Evolutionary conservation across 2,888 invertebrate species (phyloP).

Genomic region (Cheilosia vulpina): DNA sequence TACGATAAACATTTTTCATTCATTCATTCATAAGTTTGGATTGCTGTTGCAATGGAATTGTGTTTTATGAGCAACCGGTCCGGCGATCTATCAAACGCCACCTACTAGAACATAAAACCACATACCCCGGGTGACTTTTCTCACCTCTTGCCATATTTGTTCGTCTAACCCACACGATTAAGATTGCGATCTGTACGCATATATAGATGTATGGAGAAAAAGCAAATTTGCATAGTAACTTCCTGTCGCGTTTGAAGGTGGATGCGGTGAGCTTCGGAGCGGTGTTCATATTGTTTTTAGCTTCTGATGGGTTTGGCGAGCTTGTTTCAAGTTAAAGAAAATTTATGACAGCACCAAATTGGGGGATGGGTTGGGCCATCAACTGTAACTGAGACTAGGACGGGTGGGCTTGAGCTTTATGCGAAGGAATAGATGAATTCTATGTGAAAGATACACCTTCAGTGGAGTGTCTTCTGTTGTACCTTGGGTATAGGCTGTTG

Average conservation of each 20-base stretch:
- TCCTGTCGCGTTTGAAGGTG: conserved; percentile 43
- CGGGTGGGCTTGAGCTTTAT: background rate
- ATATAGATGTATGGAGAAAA: background rate
- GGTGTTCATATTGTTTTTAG: conserved; percentile 16
- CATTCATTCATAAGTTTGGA: conserved; percentile 51
- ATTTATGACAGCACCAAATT: conserved; percentile 4
- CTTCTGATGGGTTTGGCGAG: conserved; percentile 36
- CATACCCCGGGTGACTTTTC: conserved; percentile 55
- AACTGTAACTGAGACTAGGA: background rate
- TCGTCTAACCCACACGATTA: conserved; percentile 51
- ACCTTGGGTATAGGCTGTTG: too few relatives aligned
- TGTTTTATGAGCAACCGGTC: conserved; percentile 16
- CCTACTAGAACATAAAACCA: conserved; percentile 35
- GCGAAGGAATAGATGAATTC: background rate
- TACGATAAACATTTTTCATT: conserved; percentile 4
- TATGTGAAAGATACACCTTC: background rate
- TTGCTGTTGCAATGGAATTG: background rate
- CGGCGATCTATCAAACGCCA: conserved; percentile 22
- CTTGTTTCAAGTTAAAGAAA: conserved; percentile 16
- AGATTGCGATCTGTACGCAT: background rate
- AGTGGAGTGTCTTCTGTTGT: background rate
- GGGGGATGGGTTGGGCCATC: conserved; percentile 10
- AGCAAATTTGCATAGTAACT: conserved; percentile 58
- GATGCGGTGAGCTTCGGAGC: conserved; percentile 23
- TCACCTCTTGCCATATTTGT: conserved; percentile 66